Evolutionary conservation across 2,797 vertebrate genomes (phyloP).

Genomic region (Liasis olivaceus): DNA sequence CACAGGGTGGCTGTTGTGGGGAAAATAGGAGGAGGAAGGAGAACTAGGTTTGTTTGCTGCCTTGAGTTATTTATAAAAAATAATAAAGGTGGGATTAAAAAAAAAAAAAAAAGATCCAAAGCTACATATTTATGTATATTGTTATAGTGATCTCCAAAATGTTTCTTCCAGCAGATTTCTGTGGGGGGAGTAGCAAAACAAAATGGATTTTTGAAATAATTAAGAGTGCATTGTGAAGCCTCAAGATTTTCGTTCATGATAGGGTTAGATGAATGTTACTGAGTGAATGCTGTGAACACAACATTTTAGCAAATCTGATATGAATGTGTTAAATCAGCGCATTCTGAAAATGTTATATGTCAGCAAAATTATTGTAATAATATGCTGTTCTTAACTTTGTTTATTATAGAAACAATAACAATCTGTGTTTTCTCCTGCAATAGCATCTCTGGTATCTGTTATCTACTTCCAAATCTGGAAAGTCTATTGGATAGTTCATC

Average conservation of each 20-base stretch:
- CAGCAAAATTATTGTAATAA: neutral
- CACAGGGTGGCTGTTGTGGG: no score
- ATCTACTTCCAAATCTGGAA: neutral
- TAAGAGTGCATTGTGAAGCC: neutral
- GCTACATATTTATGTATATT: neutral
- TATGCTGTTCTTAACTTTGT: neutral
- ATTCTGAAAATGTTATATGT: neutral
- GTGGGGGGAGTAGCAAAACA: neutral
- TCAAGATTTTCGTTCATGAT: neutral
- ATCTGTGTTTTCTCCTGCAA: neutral
- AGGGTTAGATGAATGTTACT: neutral
- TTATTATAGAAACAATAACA: neutral
- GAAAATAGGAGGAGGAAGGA: no score
- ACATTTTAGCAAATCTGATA: neutral
- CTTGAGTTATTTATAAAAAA: no score
- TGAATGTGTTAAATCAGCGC: neutral
- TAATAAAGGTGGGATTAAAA: no score
- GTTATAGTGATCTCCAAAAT: neutral
- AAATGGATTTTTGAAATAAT: neutral
- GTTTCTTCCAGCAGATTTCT: neutral
- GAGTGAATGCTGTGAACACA: neutral
- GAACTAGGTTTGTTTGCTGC: no score
- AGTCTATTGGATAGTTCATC: neutral
- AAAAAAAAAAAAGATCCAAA: neutral
- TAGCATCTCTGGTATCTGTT: neutral